Evolutionary conservation across 2,888 invertebrate genomes (phyloP), one percentile per base, ranked within the genome.

Genomic region (Lithophane semibrunnea): DNA sequence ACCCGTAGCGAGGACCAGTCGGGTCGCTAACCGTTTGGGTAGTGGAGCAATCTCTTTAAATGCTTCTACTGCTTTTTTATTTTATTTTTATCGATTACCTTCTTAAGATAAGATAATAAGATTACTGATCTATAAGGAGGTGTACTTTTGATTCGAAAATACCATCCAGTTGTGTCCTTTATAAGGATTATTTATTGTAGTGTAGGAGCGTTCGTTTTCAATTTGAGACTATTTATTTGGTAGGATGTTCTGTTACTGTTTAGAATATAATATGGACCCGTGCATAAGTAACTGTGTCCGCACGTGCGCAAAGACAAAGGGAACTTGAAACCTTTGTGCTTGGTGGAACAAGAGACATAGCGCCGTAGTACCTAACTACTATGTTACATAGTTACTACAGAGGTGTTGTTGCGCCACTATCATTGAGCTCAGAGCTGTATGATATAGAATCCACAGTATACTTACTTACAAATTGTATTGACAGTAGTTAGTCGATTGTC

Each of bases 271-370:
- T 75, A 86, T 75, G 77, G 64, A 67, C 42, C 69, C 77, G 75
- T 83, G 83, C 77, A 79, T 79, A 83, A 76, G 77, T 77, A 80
- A 83, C 75, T 74, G 73, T 79, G 76, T 44, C 76, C 79, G 91
- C 92, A 92, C 93, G 92, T 92, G 93, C 90, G 90, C 86, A 65
- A 64, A 90, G 88, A 93, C 93, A 93, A 94, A 92, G 90, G 91
- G 77, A 90, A 91, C 89, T 80, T 79, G 89, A 91, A 87, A 90
- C 91, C 90, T 86, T 88, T 88, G 88, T 88, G 76, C 73, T 68
- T 70, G 49, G 70, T 75, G n/a, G 65, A 74, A 73, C 80, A 83
- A 87, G 69, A 78, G 73, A 60, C 70, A 77, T 68, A 77, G 68
- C 69, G 70, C 75, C 74, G 47, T 47, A 24, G 58, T 79, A 86